phyloP scores from a whole-genome alignment of 2,797 vertebrate species.

The Acanthurus tractus region DNA sequence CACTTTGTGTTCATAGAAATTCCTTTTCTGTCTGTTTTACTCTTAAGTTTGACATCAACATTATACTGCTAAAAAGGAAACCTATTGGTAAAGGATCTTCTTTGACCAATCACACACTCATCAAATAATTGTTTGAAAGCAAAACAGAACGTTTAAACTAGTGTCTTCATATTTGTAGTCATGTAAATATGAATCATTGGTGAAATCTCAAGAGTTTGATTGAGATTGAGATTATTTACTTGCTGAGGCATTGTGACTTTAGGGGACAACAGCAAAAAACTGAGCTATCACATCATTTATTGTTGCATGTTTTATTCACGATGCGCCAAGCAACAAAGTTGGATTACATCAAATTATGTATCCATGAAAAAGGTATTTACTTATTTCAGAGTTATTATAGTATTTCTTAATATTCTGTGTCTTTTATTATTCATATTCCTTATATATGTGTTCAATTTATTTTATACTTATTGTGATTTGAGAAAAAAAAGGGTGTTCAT shows the following conservation, averaged over 20 bases:
- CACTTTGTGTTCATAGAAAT: constrained; percentile 71
- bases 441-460: constrained; percentile 39
- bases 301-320: constrained; percentile 62
- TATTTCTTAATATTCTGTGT: constrained; percentile 64
- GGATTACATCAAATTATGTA: constrained; percentile 34
- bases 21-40: constrained; percentile 59
- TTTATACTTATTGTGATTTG: constrained; percentile 30
- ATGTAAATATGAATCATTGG: constrained; percentile 53
- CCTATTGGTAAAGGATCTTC: constrained; percentile 58
- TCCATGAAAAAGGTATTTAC: constrained; percentile 40
- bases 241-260: constrained; percentile 19
- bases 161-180: constrained; percentile 45
- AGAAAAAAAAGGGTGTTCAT: background rate
- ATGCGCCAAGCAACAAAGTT: constrained; percentile 32
- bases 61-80: constrained; percentile 45
- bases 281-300: constrained; percentile 30
- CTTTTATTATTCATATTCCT: constrained; percentile 59
- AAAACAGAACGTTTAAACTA: constrained; percentile 33
- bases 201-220: constrained; percentile 13
- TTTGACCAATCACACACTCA: constrained; percentile 76
- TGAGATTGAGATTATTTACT: constrained; percentile 28
- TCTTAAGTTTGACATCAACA: constrained; percentile 54
- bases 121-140: constrained; percentile 37
- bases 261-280: constrained; percentile 2
- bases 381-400: constrained; percentile 37